Conservation (phyloP, 2,888 invertebrate species). For the Lycocerus yunnanus region DNA sequence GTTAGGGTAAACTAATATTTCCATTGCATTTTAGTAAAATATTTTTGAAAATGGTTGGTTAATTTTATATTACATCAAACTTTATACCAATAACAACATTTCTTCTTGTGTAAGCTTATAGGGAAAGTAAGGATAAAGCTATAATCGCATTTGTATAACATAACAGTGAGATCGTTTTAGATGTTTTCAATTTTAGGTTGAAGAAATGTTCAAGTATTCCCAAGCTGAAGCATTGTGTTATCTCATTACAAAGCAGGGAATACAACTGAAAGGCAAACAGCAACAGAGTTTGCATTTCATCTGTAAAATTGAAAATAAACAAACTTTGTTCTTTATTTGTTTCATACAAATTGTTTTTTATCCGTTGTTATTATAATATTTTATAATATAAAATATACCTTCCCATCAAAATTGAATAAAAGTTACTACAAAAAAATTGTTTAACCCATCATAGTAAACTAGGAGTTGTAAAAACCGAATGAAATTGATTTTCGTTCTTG, state of each 20-base stretch:
- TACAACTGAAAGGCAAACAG: conserved; percentile 40
- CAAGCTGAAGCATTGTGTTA: conserved; percentile 38
- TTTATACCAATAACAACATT: not conserved
- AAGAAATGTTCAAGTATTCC: conserved; percentile 36
- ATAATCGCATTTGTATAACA: conserved; percentile 17
- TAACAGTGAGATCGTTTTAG: conserved; percentile 20
- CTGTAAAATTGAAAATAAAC: conserved; percentile 48
- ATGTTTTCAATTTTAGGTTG: conserved; percentile 37
- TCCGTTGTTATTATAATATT: not conserved
- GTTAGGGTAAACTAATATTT: not conserved
- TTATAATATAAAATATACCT: not conserved
- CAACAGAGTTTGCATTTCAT: conserved; percentile 45
- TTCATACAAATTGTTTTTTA: conserved; percentile 19
- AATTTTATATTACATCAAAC: not conserved
- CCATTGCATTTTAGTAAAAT: not conserved
- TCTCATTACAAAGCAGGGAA: conserved; percentile 39
- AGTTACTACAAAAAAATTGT: not conserved
- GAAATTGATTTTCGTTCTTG: not conserved
- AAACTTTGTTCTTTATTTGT: conserved; percentile 35
- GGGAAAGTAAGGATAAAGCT: conserved; percentile 11
- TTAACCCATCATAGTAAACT: not conserved
- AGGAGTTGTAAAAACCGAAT: not conserved
- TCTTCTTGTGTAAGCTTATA: not conserved
- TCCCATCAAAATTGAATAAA: not conserved
- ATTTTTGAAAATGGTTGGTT: not conserved